Evolutionary conservation across 2,797 vertebrate genomes (phyloP), one percentile per base, ranked within the genome.

Genomic region (Scomberomorus guttatus): DNA sequence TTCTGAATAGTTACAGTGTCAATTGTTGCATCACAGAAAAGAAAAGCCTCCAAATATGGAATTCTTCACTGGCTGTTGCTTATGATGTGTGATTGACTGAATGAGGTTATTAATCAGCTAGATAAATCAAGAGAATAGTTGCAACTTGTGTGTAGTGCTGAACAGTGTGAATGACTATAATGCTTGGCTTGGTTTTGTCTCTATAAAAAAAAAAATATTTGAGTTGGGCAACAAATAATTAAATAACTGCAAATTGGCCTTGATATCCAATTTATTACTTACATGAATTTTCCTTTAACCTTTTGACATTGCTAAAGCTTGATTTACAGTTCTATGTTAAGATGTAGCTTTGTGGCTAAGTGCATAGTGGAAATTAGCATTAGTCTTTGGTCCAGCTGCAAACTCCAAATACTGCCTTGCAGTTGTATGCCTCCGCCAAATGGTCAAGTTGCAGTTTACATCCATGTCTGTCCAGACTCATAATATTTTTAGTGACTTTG

Each of bases 61-160:
- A 69, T 77, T 63, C 51, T 57, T 37, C 60, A 57, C 15, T 77
- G 39, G 18, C 50, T 75, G 52, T 24, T 34, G 9, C 65, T 50
- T 72, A 44, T 65, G 39, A 73, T 39, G 58, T 42, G 51, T 44
- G 65, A 79, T 54, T 79, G 69, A 87, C 52, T 76, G 63, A 75
- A 60, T 64, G 25, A 63, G 67, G 74, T 59, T 70, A 73, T 46
- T 32, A 37, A 67, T 58, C 0, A 15, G 27, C 8, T 5, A 50
- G 0, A 60, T 69, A 60, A 64, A 58, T 10, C 29, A n/a, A 67
- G 0, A 13, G 25, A 56, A 51, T 5, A 3, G 51, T 8, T 50
- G 6, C 27, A 29, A 60, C 17, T 25, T 75, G n/a, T 48, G 51
- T 39, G n/a, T 24, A 44, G 22, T 37, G 15, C 42, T 50, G 37